These are phyloP conservation scores for Lepus timidus DNA, from an alignment of 2,113 vertebrate species.

Conservation along the genomic window DNA sequence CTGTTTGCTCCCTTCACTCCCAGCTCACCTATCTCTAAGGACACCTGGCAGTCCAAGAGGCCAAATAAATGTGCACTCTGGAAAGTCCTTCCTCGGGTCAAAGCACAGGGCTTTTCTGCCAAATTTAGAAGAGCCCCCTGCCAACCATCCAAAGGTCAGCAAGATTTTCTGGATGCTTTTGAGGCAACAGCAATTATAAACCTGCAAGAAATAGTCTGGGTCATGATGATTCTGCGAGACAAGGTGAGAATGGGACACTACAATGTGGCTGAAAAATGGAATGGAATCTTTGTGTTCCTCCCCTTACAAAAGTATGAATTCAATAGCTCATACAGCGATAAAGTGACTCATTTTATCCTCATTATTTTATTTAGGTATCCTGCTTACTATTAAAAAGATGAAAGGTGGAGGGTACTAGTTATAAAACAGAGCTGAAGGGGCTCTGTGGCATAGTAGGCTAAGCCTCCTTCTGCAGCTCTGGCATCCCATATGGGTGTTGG, in stretches of 20 bases:
- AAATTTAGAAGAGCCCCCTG: background rate
- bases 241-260: background rate
- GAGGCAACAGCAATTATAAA: conserved; percentile 38
- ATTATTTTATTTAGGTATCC: background rate
- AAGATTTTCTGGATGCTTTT: background rate
- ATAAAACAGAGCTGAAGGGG: background rate
- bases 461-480: no score
- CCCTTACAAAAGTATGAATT: background rate
- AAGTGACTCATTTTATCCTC: background rate
- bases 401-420: background rate
- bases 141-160: conserved; percentile 35
- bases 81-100: background rate
- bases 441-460: no score
- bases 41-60: background rate
- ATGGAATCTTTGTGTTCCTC: background rate
- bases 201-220: background rate
- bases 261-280: background rate
- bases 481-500: no score
- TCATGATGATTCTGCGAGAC: background rate
- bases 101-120: conserved; percentile 21
- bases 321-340: background rate
- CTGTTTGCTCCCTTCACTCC: background rate
- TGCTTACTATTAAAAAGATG: background rate
- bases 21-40: conserved; percentile 17
- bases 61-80: accelerated